Evolutionary conservation across 2,888 invertebrate species (phyloP).

Genomic region (Zelleria hepariella): DNA sequence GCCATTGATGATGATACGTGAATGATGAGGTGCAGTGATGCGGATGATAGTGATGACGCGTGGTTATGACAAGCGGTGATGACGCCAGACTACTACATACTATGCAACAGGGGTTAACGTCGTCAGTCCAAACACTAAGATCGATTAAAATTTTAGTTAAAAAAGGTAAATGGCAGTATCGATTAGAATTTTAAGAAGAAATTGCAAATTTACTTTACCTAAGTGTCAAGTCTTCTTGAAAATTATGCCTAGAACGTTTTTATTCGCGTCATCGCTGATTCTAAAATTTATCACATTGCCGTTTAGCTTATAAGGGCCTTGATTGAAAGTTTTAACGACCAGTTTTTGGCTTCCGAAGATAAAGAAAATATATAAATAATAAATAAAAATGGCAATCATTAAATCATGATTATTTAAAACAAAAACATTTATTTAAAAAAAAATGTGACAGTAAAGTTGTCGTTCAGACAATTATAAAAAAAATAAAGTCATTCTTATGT

Average conservation of each 20-base stretch:
- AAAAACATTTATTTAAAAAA: too few species aligned
- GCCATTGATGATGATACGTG: slow-evolving; percentile 48
- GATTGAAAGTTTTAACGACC: slow-evolving; percentile 5
- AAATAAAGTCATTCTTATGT: too few species aligned
- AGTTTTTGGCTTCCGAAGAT: too few species aligned
- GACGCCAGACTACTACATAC: slow-evolving; percentile 21
- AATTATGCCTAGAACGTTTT: slow-evolving; percentile 50
- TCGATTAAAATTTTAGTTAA: slow-evolving; percentile 15
- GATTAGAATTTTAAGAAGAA: slow-evolving; percentile 37
- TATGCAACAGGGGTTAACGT: slow-evolving; percentile 45
- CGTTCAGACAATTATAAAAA: too few species aligned
- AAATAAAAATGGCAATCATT: too few species aligned
- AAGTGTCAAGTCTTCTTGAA: slow-evolving; percentile 61
- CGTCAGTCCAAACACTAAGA: slow-evolving; percentile 36
- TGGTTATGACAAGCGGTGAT: slow-evolving; percentile 25
- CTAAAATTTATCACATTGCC: slow-evolving; percentile 19
- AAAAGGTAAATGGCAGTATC: slow-evolving; percentile 61
- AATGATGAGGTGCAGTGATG: slow-evolving; percentile 61
- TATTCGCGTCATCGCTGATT: background rate
- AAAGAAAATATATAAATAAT: too few species aligned
- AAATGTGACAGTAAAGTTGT: too few species aligned
- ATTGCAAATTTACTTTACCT: slow-evolving; percentile 54
- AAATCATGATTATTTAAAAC: too few species aligned
- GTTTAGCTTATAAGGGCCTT: slow-evolving; percentile 20
- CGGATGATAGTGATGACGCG: slow-evolving; percentile 50